Evolutionary conservation across 2,888 invertebrate genomes (phyloP).

Genomic region (Lobophora halterata): DNA sequence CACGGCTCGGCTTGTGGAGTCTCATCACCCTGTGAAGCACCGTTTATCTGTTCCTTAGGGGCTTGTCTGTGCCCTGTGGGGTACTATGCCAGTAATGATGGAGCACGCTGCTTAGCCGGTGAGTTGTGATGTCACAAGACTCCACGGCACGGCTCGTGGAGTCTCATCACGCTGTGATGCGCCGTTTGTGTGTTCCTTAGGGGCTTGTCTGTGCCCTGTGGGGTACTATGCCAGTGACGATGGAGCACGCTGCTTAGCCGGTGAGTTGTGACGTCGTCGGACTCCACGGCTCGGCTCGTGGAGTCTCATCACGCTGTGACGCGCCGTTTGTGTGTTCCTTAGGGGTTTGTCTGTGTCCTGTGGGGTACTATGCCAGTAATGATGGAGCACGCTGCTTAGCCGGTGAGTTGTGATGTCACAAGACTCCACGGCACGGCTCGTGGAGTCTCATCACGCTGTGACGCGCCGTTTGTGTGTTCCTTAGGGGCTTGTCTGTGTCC

Average conservation of each 20-base stretch:
- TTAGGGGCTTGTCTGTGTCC: no score
- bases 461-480: no score
- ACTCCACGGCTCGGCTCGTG: slow-evolving; percentile 41
- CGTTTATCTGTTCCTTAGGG: slow-evolving; percentile 52
- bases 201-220: slow-evolving; percentile 55
- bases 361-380: slow-evolving; percentile 53
- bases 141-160: slow-evolving; percentile 41
- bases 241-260: slow-evolving; percentile 52
- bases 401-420: slow-evolving; percentile 49
- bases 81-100: slow-evolving; percentile 47
- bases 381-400: slow-evolving; percentile 50
- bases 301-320: slow-evolving; percentile 31
- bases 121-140: slow-evolving; percentile 19
- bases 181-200: slow-evolving; percentile 53
- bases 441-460: no score
- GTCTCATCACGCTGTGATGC: slow-evolving; percentile 32
- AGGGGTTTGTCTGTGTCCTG: slow-evolving; percentile 57
- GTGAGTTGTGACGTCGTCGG: slow-evolving; percentile 37
- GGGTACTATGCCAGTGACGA: slow-evolving; percentile 54
- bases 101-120: slow-evolving; percentile 58
- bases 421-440: no score
- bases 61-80: slow-evolving; percentile 61
- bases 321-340: slow-evolving; percentile 51
- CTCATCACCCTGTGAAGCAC: slow-evolving; percentile 35
- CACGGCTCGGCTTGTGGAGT: slow-evolving; percentile 40